Evolutionary conservation across 1,140 invertebrate species (phyloP).

Genomic region (Trialeurodes vaporariorum): DNA sequence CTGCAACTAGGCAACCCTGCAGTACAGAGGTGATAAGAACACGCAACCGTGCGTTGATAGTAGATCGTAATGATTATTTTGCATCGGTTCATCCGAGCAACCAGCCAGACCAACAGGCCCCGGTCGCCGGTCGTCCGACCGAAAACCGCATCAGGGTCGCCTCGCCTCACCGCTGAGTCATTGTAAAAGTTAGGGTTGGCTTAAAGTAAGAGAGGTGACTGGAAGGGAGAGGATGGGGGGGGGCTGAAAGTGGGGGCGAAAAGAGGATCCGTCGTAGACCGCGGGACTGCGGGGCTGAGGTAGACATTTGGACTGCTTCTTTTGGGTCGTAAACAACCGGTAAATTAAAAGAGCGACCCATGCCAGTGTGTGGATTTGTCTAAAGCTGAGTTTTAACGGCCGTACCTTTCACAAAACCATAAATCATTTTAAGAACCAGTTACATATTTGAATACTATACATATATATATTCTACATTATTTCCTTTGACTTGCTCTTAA

Average conservation of each 20-base stretch:
- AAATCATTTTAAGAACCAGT: constrained; percentile 1
- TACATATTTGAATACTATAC: not conserved
- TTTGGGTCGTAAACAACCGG: not conserved
- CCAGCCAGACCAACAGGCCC: no score
- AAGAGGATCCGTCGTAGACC: not conserved
- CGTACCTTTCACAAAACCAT: not conserved
- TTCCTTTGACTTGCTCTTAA: not conserved
- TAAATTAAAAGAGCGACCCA: not conserved
- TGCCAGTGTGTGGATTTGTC: not conserved
- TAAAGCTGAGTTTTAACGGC: not conserved
- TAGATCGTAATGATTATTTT: no score
- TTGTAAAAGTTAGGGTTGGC: no score
- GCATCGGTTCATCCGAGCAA: no score
- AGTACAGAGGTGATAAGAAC: no score
- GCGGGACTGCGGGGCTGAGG: no score
- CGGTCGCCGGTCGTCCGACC: no score
- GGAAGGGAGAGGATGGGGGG: not conserved
- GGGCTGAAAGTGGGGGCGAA: not conserved
- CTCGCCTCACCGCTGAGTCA: no score
- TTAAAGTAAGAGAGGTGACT: no score
- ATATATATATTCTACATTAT: not conserved
- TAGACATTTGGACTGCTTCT: not conserved
- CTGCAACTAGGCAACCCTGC: no score
- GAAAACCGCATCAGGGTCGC: no score
- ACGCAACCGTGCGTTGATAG: no score